phyloP scores from a whole-genome alignment of 2,113 vertebrate species.

The Rallus limicola region DNA sequence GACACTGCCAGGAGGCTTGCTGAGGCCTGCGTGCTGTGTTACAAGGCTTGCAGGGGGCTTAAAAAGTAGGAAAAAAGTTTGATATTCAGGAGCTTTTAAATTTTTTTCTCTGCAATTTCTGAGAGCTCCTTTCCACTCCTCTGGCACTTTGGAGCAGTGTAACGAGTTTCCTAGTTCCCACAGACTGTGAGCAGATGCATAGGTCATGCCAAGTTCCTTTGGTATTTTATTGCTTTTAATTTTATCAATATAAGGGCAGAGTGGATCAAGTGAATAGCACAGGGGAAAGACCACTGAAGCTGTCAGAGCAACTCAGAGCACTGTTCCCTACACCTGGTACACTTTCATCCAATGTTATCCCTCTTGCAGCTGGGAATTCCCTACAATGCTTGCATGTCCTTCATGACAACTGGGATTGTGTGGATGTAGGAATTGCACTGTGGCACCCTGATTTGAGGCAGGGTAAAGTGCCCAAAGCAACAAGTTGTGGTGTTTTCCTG shows the following conservation, averaged over 20 bases:
- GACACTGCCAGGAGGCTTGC: neutral
- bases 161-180: neutral
- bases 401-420: rapidly evolving
- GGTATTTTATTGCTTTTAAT: neutral
- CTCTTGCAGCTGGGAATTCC: neutral
- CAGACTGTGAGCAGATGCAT: neutral
- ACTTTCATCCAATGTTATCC: neutral
- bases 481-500: neutral
- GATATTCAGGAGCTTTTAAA: neutral
- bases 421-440: neutral
- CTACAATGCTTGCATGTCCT: neutral
- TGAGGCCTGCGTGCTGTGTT: neutral
- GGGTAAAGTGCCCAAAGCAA: neutral
- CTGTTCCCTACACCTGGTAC: neutral
- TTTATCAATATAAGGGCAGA: neutral
- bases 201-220: neutral
- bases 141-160: neutral
- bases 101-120: neutral
- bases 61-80: neutral
- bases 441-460: neutral
- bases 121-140: neutral
- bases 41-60: neutral
- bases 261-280: no score
- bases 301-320: neutral
- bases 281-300: neutral